These are phyloP conservation scores for Caradrina clavipalpis DNA, from an alignment of 2,888 invertebrate genomes.

Conservation along the genomic window DNA sequence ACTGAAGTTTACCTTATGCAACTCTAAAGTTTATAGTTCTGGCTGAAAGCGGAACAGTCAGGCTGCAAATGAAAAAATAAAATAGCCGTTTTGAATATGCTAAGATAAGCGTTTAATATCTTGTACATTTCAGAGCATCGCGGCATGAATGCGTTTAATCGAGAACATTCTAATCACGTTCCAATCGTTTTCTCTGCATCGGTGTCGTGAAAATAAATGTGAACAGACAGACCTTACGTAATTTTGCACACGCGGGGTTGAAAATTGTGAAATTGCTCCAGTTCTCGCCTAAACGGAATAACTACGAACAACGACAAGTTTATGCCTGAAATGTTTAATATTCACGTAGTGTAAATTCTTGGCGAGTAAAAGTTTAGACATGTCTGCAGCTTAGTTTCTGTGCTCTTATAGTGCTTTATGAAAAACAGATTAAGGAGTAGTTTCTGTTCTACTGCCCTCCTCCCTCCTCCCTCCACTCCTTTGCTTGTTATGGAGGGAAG, in stretches of 20 bases:
- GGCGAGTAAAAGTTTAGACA: constrained; percentile 17
- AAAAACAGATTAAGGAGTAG: constrained; percentile 1
- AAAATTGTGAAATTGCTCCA: constrained; percentile 41
- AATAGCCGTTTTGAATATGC: not conserved
- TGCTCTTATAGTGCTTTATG: constrained; percentile 3
- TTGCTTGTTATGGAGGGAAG: too few relatives aligned
- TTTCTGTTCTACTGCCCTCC: not conserved
- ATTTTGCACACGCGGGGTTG: constrained; percentile 30
- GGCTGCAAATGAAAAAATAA: not conserved
- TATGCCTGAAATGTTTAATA: constrained; percentile 40
- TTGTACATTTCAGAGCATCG: constrained; percentile 1
- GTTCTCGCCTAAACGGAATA: constrained; percentile 35
- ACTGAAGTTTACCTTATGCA: not conserved
- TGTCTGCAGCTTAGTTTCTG: constrained; percentile 16
- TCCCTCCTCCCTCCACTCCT: too few relatives aligned
- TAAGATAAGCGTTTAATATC: not conserved
- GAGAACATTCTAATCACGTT: constrained; percentile 45
- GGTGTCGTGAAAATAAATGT: constrained; percentile 32
- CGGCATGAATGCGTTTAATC: constrained; percentile 24
- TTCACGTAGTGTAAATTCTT: constrained; percentile 34
- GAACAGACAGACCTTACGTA: constrained; percentile 27
- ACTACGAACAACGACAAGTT: constrained; percentile 26
- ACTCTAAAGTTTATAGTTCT: not conserved
- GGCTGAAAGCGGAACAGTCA: not conserved
- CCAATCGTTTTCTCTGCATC: constrained; percentile 41